Conservation (phyloP, 2,797 vertebrate species). For the Enteromius viviparus region DNA sequence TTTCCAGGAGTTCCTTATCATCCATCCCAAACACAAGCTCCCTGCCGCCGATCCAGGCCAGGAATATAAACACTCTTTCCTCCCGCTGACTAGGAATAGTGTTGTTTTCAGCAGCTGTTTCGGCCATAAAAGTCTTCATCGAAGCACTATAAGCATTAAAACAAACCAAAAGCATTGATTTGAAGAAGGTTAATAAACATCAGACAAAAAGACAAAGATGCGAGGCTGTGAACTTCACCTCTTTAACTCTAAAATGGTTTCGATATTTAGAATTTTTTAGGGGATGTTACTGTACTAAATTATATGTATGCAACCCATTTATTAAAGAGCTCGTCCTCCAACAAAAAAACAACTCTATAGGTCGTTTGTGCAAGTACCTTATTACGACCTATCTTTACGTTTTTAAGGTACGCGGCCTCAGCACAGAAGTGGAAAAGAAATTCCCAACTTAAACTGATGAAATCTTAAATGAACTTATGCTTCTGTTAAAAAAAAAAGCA, state of each 20-base stretch:
- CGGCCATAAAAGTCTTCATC: too few species aligned
- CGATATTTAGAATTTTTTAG: not conserved
- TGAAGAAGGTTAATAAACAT: not conserved
- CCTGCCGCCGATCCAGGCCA: not conserved
- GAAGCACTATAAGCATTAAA: too few species aligned
- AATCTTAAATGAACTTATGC: too few species aligned
- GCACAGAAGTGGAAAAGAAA: too few species aligned
- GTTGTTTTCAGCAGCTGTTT: not conserved
- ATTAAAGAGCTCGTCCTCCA: not conserved
- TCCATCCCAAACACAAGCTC: constrained; percentile 7
- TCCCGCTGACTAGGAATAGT: not conserved
- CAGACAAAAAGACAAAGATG: not conserved
- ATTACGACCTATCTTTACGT: too few species aligned
- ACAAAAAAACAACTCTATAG: too few species aligned
- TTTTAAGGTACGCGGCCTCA: too few species aligned
- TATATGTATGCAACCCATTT: not conserved
- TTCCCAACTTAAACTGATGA: too few species aligned
- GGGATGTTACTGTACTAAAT: not conserved
- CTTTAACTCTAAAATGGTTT: too few species aligned
- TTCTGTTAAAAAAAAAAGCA: too few species aligned
- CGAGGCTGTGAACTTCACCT: not conserved
- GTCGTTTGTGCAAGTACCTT: too few species aligned
- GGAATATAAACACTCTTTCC: not conserved
- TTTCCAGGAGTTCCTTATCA: constrained; percentile 45
- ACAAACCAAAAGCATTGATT: not conserved